phyloP scores from a whole-genome alignment of 2,888 invertebrate genomes.

The Ophonus ardosiacus region DNA sequence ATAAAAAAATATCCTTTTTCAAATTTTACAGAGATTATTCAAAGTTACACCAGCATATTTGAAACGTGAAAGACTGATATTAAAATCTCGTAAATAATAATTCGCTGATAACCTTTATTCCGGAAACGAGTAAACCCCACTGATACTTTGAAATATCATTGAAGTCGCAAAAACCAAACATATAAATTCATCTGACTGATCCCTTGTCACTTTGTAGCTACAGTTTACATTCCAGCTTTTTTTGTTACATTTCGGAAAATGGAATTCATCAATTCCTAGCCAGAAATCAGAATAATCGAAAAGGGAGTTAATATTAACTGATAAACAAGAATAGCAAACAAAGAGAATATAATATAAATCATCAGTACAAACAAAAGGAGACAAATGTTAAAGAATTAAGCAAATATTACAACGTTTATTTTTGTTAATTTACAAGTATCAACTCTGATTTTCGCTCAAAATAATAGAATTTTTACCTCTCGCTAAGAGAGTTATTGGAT shows the following conservation, averaged over 20 bases:
- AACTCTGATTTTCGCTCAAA: no score
- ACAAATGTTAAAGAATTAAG: no score
- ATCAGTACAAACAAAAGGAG: no score
- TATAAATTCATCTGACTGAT: slow-evolving; percentile 39
- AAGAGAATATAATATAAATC: no score
- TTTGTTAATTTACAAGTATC: no score
- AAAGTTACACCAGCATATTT: not conserved
- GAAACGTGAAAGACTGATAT: not conserved
- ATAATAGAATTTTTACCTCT: no score
- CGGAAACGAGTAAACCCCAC: not conserved
- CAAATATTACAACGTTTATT: no score
- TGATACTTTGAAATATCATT: slow-evolving; percentile 44
- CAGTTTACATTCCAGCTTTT: not conserved
- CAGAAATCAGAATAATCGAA: no score
- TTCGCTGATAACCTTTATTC: slow-evolving; percentile 18
- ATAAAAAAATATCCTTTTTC: not conserved
- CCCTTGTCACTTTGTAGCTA: slow-evolving; percentile 11
- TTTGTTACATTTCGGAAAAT: not conserved
- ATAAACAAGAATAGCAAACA: no score
- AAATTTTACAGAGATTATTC: not conserved
- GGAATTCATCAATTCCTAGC: no score
- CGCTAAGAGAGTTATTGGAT: no score
- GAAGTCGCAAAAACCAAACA: slow-evolving; percentile 15
- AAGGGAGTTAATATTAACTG: no score
- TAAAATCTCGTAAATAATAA: slow-evolving; percentile 35